Percentiles rank a stretch among this genome's conserved stretches.
These are phyloP conservation scores for Sardina pilchardus DNA, from an alignment of 2,113 vertebrate species.

Conservation along the genomic window DNA sequence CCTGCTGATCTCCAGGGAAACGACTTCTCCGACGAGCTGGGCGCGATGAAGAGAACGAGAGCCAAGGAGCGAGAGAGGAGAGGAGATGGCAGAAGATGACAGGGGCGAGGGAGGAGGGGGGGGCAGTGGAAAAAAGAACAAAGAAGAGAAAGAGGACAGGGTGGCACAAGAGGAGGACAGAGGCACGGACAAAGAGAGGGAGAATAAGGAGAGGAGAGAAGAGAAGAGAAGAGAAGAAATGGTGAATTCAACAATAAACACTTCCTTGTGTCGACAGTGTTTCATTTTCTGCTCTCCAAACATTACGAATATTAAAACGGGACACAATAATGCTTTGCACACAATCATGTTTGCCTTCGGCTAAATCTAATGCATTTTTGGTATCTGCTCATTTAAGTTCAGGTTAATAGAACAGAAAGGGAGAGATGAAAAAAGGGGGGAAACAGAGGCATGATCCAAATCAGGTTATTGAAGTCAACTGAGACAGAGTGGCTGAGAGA, in stretches of 20 bases:
- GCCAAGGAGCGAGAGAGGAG: slow-evolving; percentile 50
- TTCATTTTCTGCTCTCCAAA: no score
- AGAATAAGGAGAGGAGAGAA: neutral
- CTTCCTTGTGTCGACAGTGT: no score
- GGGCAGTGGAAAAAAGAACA: neutral
- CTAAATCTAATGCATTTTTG: no score
- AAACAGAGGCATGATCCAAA: no score
- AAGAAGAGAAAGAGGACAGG: neutral
- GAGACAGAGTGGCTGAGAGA: no score
- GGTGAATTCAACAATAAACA: neutral
- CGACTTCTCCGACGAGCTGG: slow-evolving; percentile 96
- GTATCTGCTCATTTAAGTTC: no score
- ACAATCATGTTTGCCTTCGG: no score
- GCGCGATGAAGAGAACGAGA: neutral
- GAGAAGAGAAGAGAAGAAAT: neutral
- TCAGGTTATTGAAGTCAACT: no score
- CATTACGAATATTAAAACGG: no score
- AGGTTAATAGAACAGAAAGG: no score
- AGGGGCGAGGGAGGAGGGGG: neutral
- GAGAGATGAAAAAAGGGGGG: no score
- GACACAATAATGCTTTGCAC: no score
- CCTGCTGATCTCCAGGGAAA: slow-evolving; percentile 97
- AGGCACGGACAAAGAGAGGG: neutral
- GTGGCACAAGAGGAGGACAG: neutral
- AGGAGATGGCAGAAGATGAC: slow-evolving; percentile 31